These are phyloP conservation scores for Takifugu flavidus DNA, from an alignment of 2,113 vertebrate genomes.

Conservation along the genomic window DNA sequence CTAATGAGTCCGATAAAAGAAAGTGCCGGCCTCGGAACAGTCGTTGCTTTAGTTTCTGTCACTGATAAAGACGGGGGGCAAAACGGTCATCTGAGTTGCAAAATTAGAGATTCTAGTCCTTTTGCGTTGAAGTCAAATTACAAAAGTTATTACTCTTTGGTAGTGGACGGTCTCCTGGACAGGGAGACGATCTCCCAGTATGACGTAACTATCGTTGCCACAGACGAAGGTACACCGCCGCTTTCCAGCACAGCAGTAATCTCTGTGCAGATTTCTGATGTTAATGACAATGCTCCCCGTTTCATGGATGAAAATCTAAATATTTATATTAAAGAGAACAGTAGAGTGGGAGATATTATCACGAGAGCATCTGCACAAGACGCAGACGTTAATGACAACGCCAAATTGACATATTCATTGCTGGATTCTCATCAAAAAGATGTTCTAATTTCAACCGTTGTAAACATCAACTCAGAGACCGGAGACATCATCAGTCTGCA, in stretches of 20 bases:
- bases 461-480: slow-evolving; percentile 75
- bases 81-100: slow-evolving; percentile 77
- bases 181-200: slow-evolving; percentile 76
- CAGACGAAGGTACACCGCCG: slow-evolving; percentile 78
- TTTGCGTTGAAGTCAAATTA: slow-evolving; percentile 84
- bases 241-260: slow-evolving; percentile 71
- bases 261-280: slow-evolving; percentile 78
- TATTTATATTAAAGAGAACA: slow-evolving; percentile 82
- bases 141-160: slow-evolving; percentile 81
- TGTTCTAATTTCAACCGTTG: slow-evolving; percentile 60
- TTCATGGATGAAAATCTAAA: slow-evolving; percentile 70
- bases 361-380: slow-evolving; percentile 77
- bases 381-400: slow-evolving; percentile 76
- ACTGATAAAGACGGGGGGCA: slow-evolving; percentile 79
- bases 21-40: slow-evolving; percentile 76
- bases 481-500: slow-evolving; percentile 68
- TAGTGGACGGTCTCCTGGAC: slow-evolving; percentile 76
- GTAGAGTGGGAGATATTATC: slow-evolving; percentile 72
- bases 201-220: slow-evolving; percentile 76
- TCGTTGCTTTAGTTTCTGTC: slow-evolving; percentile 80
- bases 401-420: slow-evolving; percentile 75
- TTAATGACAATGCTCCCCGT: slow-evolving; percentile 84
- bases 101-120: slow-evolving; percentile 63
- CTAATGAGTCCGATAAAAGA: slow-evolving; percentile 77
- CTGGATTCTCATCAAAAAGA: slow-evolving; percentile 64